A percentile compares a stretch with the other conserved stretches of the same genome.
phyloP scores from a whole-genome alignment of 2,888 invertebrate species.

The Cryptosula pallasiana region DNA sequence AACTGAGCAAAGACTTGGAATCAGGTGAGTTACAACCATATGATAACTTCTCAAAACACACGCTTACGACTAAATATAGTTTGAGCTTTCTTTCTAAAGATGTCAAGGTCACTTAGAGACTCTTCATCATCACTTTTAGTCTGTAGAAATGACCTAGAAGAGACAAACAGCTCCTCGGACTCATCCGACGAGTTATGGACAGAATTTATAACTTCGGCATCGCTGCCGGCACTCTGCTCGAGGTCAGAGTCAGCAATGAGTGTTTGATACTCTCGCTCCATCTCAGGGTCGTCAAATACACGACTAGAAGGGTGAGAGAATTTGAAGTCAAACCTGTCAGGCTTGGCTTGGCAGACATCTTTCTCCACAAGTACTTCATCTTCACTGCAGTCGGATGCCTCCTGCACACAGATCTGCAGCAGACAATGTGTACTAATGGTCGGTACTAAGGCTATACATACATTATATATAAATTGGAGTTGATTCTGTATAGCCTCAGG shows the following conservation, averaged over 20 bases:
- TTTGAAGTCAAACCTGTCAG: background rate
- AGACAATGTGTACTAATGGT: background rate
- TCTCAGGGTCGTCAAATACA: conserved; percentile 9
- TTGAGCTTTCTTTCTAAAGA: background rate
- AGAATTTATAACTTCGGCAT: background rate
- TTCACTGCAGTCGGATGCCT: conserved; percentile 10
- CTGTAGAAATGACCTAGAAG: background rate
- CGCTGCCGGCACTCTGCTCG: background rate
- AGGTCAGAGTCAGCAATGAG: conserved; percentile 22
- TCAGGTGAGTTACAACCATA: too few relatives aligned
- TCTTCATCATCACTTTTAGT: background rate
- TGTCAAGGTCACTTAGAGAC: background rate
- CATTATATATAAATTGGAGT: too few relatives aligned
- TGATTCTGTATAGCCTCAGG: background rate
- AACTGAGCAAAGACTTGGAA: too few relatives aligned
- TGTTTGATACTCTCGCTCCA: conserved; percentile 14
- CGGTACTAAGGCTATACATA: too few relatives aligned
- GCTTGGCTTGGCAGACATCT: background rate
- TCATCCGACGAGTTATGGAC: background rate
- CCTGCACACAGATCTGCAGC: background rate
- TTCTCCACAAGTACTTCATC: background rate
- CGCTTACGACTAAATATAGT: background rate
- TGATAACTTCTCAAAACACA: too few relatives aligned
- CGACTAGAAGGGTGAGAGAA: background rate
- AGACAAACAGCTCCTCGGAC: background rate